phyloP scores from a whole-genome alignment of 2,888 invertebrate species.

The Diadegma fenestrale region DNA sequence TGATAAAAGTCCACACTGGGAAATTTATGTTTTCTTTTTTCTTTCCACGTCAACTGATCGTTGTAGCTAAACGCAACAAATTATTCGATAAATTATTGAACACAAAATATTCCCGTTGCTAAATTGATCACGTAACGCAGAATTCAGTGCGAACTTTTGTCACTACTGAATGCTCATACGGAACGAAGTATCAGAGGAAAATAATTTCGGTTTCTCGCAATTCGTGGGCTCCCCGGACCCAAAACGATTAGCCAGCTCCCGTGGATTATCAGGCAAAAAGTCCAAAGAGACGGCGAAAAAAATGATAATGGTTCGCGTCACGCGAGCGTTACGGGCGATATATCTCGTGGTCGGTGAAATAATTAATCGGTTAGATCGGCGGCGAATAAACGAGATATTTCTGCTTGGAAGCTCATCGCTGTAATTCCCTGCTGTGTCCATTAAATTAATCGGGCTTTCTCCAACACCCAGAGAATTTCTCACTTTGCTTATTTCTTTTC shows the following conservation, averaged over 20 bases:
- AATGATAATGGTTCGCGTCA: slow-evolving; percentile 13
- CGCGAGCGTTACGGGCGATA: slow-evolving; percentile 16
- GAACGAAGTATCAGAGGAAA: too few species aligned
- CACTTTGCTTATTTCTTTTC: background rate
- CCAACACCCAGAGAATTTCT: slow-evolving; percentile 20
- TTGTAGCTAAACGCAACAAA: background rate
- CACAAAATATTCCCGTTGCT: background rate
- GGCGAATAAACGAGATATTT: slow-evolving; percentile 49
- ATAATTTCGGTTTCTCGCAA: background rate
- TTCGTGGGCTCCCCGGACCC: background rate
- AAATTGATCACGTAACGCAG: background rate
- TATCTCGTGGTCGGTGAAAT: slow-evolving; percentile 15
- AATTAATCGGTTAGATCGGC: slow-evolving; percentile 45
- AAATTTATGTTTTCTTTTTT: background rate
- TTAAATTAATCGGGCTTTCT: slow-evolving; percentile 41
- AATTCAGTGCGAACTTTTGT: background rate
- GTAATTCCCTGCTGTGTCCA: slow-evolving; percentile 1
- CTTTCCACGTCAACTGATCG: background rate
- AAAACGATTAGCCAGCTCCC: background rate
- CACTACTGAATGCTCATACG: too few species aligned
- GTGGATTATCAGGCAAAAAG: background rate
- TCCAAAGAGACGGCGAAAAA: background rate
- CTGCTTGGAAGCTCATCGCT: slow-evolving; percentile 40
- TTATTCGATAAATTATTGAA: background rate
- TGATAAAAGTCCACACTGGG: background rate